Conservation (phyloP, 2,797 vertebrate species). For the Microhierax caerulescens region DNA sequence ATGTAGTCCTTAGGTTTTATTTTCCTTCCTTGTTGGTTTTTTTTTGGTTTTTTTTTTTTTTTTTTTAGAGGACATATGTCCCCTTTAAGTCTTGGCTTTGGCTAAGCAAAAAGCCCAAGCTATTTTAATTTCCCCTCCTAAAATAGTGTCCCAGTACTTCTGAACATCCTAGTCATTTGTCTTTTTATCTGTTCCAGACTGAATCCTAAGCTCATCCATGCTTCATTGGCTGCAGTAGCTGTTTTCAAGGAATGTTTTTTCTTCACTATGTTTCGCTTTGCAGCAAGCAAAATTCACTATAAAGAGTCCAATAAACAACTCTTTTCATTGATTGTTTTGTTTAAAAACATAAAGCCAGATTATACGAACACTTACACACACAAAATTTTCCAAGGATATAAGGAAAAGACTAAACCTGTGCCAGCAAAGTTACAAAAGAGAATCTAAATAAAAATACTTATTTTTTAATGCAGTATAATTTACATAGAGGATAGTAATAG, state of each 20-base stretch:
- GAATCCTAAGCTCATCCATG: neutral
- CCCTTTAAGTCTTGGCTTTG: neutral
- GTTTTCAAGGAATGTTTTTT: neutral
- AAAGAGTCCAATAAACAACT: neutral
- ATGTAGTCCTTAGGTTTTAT: neutral
- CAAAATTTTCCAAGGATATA: neutral
- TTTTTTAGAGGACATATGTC: neutral
- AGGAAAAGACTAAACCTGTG: neutral
- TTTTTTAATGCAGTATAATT: neutral
- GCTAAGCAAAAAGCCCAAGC: neutral
- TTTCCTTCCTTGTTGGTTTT: neutral
- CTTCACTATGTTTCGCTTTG: neutral
- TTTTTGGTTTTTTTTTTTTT: accelerated
- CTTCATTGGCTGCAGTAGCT: neutral
- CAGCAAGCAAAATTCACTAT: neutral
- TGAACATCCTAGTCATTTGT: neutral
- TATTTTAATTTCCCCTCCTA: neutral
- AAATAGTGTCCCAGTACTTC: neutral
- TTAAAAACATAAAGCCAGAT: neutral
- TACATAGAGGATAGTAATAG: neutral
- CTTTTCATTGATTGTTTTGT: neutral
- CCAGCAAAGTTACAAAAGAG: neutral
- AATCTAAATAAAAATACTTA: neutral
- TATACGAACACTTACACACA: neutral
- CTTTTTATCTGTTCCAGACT: neutral